These are phyloP conservation scores for Hyla sarda DNA, from an alignment of 2,113 vertebrate species.

Conservation along the genomic window DNA sequence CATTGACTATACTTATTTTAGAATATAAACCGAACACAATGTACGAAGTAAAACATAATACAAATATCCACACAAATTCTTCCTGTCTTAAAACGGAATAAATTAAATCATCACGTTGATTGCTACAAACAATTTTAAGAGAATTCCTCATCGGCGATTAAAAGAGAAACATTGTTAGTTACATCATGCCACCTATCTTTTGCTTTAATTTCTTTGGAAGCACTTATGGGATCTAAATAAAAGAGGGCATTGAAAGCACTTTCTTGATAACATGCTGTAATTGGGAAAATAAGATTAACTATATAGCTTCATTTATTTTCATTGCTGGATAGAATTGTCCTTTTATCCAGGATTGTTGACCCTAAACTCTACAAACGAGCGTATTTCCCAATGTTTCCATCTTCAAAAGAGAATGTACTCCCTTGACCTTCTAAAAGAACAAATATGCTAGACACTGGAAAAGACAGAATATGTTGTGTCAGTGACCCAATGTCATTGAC, in stretches of 20 bases:
- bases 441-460: not conserved
- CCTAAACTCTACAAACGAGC: slow-evolving; percentile 4
- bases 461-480: not conserved
- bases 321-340: not conserved
- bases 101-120: slow-evolving; percentile 46
- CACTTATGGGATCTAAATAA: slow-evolving; percentile 32
- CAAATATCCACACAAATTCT: no score
- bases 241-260: slow-evolving; percentile 22
- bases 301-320: not conserved
- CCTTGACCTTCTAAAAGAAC: slow-evolving; percentile 14
- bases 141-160: not conserved
- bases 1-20: no score
- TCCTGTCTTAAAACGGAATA: no score
- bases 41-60: no score
- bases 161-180: not conserved
- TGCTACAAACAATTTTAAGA: not conserved
- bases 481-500: not conserved
- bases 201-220: slow-evolving; percentile 29
- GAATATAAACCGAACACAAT: no score
- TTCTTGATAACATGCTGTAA: slow-evolving; percentile 32
- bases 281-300: slow-evolving; percentile 26
- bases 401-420: slow-evolving; percentile 24
- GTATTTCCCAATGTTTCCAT: slow-evolving; percentile 19
- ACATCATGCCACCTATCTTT: slow-evolving; percentile 42
- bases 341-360: slow-evolving; percentile 39